These are phyloP conservation scores for Habroteleia sp. DNA, from an alignment of 2,888 invertebrate genomes.

Conservation along the genomic window DNA sequence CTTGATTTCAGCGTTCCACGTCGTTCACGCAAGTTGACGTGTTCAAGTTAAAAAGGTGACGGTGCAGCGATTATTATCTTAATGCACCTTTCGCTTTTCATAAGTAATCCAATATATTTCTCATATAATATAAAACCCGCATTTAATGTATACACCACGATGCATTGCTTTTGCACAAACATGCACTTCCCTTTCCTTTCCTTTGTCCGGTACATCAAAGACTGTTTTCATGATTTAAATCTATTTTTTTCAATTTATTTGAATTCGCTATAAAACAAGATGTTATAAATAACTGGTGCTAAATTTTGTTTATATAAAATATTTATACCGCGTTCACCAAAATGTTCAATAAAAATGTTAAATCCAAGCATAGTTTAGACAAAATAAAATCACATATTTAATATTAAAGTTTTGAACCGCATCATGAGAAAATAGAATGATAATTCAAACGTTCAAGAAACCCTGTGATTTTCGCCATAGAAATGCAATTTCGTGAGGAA, in stretches of 20 bases:
- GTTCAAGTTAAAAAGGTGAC: constrained; percentile 24
- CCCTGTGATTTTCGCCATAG: constrained; percentile 29
- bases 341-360: too few relatives aligned
- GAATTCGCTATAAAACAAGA: too few relatives aligned
- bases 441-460: constrained; percentile 21
- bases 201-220: constrained; percentile 8
- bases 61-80: constrained; percentile 37
- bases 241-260: constrained; percentile 29
- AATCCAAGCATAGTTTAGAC: background rate
- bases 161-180: constrained; percentile 29
- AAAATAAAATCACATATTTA: background rate
- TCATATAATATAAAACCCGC: constrained; percentile 19
- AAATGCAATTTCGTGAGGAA: constrained; percentile 26
- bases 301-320: too few relatives aligned
- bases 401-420: constrained; percentile 21
- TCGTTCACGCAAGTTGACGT: constrained; percentile 49
- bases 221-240: constrained; percentile 43
- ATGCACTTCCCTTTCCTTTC: constrained; percentile 27
- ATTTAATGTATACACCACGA: constrained; percentile 17
- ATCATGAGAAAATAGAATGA: background rate
- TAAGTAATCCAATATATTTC: constrained; percentile 34
- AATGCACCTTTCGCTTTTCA: constrained; percentile 42
- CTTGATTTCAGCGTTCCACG: constrained; percentile 20
- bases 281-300: too few relatives aligned
- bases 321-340: too few relatives aligned